Base-by-base conservation (phyloP, 2,113 vertebrate species). In the Xenus cinereus region DNA sequence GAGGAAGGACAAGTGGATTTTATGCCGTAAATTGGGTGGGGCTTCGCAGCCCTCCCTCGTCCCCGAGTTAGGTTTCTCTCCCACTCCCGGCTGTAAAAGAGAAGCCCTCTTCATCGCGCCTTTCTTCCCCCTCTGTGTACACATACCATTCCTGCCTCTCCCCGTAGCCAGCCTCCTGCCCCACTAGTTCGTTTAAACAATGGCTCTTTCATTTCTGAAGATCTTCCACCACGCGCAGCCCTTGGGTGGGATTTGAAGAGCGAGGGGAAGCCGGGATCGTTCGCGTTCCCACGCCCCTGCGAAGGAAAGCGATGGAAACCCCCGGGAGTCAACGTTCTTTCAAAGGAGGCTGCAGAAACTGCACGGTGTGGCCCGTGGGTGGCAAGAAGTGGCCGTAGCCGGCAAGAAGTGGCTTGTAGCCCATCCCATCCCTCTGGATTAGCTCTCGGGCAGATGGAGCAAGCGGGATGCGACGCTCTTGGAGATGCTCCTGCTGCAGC, bases 21-120 rank as follows among this genome's bases (percentile, higher is more conserved):
- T 13, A 24, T 37, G 66, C 30, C 1, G 0, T 10, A 22, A 39
- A 7, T 17, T 2, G 4, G 33, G 63, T 50, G 56, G 0, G 1
- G 43, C 74, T 3, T 2, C 2, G 1, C 46, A 32, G 67, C 57
- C 32, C 43, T 75, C 62, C 45, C 57, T 4, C 1, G 4, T 45
- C 48, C 48, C 13, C 4, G 7, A 19, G 21, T 43, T 35, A 2
- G 6, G 20, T 14, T 57, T 51, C 69, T 57, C 23, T 45, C 89
- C 78, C 24, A 0, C 37, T 45, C 24, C 62, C 32, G 15, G 72
- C 85, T 50, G 8, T 41, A 57, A 24, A 32, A 72, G 67, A 60
- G 74, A 17, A n/a, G 37, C 92, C 87, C 48, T 54, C 80, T 68
- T 27, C 78, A 14, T 51, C 6, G 3, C 4, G 21, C 46, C 64